Evolutionary conservation across 2,113 vertebrate species (phyloP).

Genomic region (Cyprinodon tularosa): DNA sequence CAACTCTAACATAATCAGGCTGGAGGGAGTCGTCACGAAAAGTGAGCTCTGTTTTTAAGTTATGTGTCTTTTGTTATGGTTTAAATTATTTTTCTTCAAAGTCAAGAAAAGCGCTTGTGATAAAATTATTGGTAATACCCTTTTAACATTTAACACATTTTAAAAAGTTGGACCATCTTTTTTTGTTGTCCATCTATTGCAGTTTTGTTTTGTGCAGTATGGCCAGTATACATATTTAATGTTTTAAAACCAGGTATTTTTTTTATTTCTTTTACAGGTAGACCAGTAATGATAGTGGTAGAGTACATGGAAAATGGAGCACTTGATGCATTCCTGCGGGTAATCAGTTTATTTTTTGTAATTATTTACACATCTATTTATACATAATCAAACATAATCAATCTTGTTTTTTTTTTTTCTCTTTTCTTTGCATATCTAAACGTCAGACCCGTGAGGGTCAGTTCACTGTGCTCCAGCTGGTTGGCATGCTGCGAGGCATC

Average conservation of each 20-base stretch:
- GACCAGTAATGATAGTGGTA: slow-evolving; percentile 96
- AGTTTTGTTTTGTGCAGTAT: not conserved
- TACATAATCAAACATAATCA: not conserved
- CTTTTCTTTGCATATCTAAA: not conserved
- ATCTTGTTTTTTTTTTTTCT: slow-evolving; percentile 1
- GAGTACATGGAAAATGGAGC: slow-evolving; percentile 98
- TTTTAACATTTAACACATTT: not conserved
- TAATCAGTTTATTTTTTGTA: slow-evolving; percentile 65
- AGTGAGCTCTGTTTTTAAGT: slow-evolving; percentile 81
- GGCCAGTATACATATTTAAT: not conserved
- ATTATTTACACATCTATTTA: not conserved
- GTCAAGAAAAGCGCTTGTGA: not conserved
- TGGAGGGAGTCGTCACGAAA: slow-evolving; percentile 96
- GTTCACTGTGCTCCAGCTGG: slow-evolving; percentile 96
- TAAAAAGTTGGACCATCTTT: not conserved
- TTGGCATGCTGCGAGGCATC: slow-evolving; percentile 94
- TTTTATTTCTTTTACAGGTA: slow-evolving; percentile 77
- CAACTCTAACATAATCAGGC: slow-evolving; percentile 93
- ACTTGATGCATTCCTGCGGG: slow-evolving; percentile 92
- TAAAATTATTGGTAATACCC: not conserved
- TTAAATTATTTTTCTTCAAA: not conserved
- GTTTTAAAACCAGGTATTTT: not conserved
- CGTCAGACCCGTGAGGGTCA: slow-evolving; percentile 92
- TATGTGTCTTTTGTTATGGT: not conserved
- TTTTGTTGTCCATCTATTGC: not conserved